Evolutionary conservation across 2,797 vertebrate species (phyloP), one percentile per base, ranked within the genome.

Genomic region (Megalops cyprinoides): DNA sequence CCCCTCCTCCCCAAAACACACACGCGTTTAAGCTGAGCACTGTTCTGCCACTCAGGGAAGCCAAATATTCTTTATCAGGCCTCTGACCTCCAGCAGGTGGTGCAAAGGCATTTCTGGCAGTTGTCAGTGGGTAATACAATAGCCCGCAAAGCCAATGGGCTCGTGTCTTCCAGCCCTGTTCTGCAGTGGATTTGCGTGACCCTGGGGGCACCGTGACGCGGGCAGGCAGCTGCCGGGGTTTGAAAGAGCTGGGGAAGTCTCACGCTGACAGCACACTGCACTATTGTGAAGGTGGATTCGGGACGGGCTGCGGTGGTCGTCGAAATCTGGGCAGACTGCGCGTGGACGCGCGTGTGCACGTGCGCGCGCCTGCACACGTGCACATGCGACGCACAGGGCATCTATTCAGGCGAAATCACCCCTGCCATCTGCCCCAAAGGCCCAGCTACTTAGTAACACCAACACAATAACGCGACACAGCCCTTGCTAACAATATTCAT

Each of bases 341-440:
- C 67, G 62, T 67, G 37, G 20, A 20, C n/a, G 14, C 42, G 34
- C n/a, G 65, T 39, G 65, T 42, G 65, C 42, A 20, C n/a, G 18
- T 69, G 28, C 31, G 48, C 25, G 10, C n/a, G 20, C 4, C 15
- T 25, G 44, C 5, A 18, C 42, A 48, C 4, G 73, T 49, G 23
- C 25, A 23, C 6, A 56, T 48, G 55, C 44, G 88, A 89, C 88
- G 88, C 88, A 90, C 91, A 92, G 91, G 92, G 87, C 81, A 81
- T 87, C 93, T 91, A 92, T 94, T 94, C 90, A 92, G 46, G 79
- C 82, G 1, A 0, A 83, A 83, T 85, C 87, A 84, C 85, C 53
- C 90, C 85, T 84, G 85, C 92, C 92, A 92, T 93, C 92, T 94
- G 92, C 86, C 90, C 90, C 88, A 90, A 93, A 92, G 90, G 90